These are phyloP conservation scores for Hyles euphorbiae DNA, from an alignment of 1,140 invertebrate genomes.

Conservation along the genomic window DNA sequence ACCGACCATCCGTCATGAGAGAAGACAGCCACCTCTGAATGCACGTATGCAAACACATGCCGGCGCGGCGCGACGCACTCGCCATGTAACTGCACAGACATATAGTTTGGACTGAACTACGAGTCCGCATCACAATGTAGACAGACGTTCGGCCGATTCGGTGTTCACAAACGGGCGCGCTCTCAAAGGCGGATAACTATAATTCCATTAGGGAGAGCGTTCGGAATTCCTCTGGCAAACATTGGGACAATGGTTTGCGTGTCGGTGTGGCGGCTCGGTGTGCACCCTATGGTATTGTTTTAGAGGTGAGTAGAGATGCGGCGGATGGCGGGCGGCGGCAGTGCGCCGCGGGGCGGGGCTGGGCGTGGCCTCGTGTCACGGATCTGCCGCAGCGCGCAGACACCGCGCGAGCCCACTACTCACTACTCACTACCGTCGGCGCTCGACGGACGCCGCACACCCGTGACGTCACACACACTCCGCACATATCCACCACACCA, in stretches of 20 bases:
- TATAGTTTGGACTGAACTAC: too few relatives aligned
- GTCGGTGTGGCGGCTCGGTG: too few relatives aligned
- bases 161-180: neutral
- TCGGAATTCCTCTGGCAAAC: neutral
- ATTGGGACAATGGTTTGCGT: too few relatives aligned
- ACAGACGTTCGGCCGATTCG: neutral
- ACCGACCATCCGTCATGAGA: constrained; percentile 40
- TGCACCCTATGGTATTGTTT: neutral
- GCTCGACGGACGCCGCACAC: neutral
- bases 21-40: constrained; percentile 27
- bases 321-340: constrained; percentile 13
- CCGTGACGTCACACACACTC: constrained; percentile 14
- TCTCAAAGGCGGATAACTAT: constrained; percentile 9
- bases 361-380: constrained; percentile 42
- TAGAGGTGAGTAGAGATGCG: constrained; percentile 21
- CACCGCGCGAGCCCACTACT: constrained; percentile 34
- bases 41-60: constrained; percentile 12
- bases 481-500: too few relatives aligned
- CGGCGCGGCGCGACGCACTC: constrained; percentile 2
- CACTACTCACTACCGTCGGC: neutral
- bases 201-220: constrained; percentile 7
- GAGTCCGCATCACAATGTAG: neutral
- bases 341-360: constrained; percentile 46
- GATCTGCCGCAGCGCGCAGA: too few relatives aligned
- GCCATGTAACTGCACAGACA: too few relatives aligned